Conservation (phyloP, 2,888 invertebrate genomes). For the Drosophila paranaensis region DNA sequence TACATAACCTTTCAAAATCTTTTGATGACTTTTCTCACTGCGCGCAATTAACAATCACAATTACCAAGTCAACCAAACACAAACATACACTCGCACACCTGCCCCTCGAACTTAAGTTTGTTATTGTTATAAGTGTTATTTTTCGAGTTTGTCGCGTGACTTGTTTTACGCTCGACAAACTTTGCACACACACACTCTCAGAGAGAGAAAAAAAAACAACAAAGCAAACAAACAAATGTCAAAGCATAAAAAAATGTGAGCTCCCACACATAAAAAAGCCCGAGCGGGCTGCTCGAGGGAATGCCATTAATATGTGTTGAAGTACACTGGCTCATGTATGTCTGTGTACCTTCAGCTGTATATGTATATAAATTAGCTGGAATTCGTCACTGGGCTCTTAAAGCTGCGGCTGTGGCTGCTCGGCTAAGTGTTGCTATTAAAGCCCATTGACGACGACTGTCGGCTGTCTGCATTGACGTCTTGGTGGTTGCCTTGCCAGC, state of each 20-base stretch:
- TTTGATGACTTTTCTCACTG: neutral
- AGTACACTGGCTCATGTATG: slow-evolving; percentile 14
- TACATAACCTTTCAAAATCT: neutral
- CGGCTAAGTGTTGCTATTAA: slow-evolving; percentile 68
- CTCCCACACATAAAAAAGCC: slow-evolving; percentile 15
- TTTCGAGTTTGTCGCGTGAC: slow-evolving; percentile 34
- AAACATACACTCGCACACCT: neutral
- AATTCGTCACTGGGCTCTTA: slow-evolving; percentile 70
- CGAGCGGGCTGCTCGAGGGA: slow-evolving; percentile 12
- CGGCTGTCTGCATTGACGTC: slow-evolving; percentile 44
- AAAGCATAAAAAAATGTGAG: slow-evolving; percentile 51
- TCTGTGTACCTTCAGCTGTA: neutral
- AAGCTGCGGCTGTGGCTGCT: slow-evolving; percentile 44
- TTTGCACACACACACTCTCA: slow-evolving; percentile 21
- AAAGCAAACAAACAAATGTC: slow-evolving; percentile 52
- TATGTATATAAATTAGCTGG: slow-evolving; percentile 63
- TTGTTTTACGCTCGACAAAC: slow-evolving; percentile 65
- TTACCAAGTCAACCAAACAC: neutral
- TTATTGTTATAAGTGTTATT: slow-evolving; percentile 16
- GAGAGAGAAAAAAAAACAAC: slow-evolving; percentile 4
- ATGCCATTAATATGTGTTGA: slow-evolving; percentile 51
- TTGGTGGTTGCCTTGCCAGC: slow-evolving; percentile 30
- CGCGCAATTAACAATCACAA: slow-evolving; percentile 17
- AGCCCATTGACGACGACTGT: slow-evolving; percentile 54
- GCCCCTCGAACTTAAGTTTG: neutral